These are phyloP conservation scores for Eulemur rubriventer DNA, from an alignment of 2,797 vertebrate genomes.

Conservation along the genomic window DNA sequence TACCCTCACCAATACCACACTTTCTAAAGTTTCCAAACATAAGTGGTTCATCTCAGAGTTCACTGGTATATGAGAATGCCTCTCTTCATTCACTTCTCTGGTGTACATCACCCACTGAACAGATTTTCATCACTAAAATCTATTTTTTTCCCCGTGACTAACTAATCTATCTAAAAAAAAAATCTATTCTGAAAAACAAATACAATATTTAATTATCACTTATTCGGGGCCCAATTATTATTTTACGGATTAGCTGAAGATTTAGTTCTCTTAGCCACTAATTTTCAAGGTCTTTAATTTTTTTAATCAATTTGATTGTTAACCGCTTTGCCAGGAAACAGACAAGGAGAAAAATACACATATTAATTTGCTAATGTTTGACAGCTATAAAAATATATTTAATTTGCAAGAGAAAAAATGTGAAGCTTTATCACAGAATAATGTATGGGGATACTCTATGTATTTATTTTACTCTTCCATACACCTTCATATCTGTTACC, in stretches of 20 bases:
- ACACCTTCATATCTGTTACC: neutral
- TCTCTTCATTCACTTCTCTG: neutral
- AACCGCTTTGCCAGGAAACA: slow-evolving; percentile 45
- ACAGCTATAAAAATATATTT: slow-evolving; percentile 45
- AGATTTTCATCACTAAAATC: slow-evolving; percentile 35
- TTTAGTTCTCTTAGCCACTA: neutral
- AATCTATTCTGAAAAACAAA: slow-evolving; percentile 38
- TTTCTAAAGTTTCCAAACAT: slow-evolving; percentile 19
- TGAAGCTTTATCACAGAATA: neutral
- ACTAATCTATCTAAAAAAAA: neutral
- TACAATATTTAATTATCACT: slow-evolving; percentile 21
- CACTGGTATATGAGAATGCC: neutral
- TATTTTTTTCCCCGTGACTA: neutral
- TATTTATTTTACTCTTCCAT: neutral
- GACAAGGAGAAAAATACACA: neutral
- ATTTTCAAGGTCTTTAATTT: slow-evolving; percentile 37
- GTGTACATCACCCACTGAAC: neutral
- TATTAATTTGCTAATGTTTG: neutral
- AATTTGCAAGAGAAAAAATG: neutral
- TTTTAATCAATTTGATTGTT: slow-evolving; percentile 16
- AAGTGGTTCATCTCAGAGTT: neutral
- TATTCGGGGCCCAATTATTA: slow-evolving; percentile 39
- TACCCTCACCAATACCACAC: neutral
- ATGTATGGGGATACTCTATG: neutral
- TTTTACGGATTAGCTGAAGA: neutral